Evolutionary conservation across 2,888 invertebrate species (phyloP).

Genomic region (Argyresthia albistria): DNA sequence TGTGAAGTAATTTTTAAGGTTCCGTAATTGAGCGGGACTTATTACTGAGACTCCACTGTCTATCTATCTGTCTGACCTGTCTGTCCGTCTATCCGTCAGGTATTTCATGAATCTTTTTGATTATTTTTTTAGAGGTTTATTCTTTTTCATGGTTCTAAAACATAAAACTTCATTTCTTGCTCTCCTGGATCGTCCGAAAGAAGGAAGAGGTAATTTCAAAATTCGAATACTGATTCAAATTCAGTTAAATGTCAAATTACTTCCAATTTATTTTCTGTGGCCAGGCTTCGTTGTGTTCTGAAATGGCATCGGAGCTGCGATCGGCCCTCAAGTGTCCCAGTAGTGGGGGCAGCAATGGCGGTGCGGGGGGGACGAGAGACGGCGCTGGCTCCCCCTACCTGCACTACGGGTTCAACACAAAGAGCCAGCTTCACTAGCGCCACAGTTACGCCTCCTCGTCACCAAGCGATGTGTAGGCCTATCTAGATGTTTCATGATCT

Average conservation of each 20-base stretch:
- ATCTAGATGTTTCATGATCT: slow-evolving; percentile 11
- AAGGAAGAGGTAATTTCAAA: slow-evolving; percentile 53
- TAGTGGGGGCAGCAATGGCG: slow-evolving; percentile 48
- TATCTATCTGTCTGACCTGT: too few species aligned
- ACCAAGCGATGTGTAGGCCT: slow-evolving; percentile 56
- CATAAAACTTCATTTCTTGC: not conserved
- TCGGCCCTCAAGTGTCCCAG: slow-evolving; percentile 78
- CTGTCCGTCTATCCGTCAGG: too few species aligned
- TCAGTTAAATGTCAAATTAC: slow-evolving; percentile 5
- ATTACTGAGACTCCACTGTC: too few species aligned
- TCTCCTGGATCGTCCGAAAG: slow-evolving; percentile 22
- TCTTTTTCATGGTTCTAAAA: not conserved
- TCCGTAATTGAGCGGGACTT: too few species aligned
- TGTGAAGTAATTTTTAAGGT: too few species aligned
- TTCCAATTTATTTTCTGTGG: not conserved
- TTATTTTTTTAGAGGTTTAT: not conserved
- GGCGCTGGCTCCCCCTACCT: slow-evolving; percentile 76
- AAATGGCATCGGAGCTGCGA: slow-evolving; percentile 81
- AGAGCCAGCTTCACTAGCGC: slow-evolving; percentile 65
- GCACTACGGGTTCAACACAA: slow-evolving; percentile 75
- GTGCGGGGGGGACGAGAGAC: slow-evolving; percentile 42
- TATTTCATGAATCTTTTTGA: not conserved
- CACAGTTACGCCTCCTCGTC: slow-evolving; percentile 54
- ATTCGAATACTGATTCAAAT: slow-evolving; percentile 19
- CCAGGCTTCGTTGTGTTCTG: slow-evolving; percentile 81